A percentile compares a stretch with the other conserved stretches of the same genome.
phyloP scores from a whole-genome alignment of 1,140 invertebrate species.

The Drosophila pectinifera region DNA sequence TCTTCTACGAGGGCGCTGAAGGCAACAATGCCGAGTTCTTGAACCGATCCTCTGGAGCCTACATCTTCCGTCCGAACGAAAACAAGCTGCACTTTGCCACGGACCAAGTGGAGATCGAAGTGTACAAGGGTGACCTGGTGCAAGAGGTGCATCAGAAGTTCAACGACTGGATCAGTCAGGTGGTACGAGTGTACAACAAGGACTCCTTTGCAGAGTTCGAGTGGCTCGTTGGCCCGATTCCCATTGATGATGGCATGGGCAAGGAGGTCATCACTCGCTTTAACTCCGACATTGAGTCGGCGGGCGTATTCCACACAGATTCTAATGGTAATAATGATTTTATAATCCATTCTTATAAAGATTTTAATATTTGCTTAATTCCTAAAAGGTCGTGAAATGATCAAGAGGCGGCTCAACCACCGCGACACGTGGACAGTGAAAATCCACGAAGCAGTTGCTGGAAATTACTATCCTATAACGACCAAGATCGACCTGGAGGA shows the following conservation, averaged over 20 bases:
- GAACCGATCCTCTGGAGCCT: slow-evolving; percentile 91
- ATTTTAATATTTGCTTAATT: not conserved
- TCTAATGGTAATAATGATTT: slow-evolving; percentile 88
- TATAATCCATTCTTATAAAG: too few relatives aligned
- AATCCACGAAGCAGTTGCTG: slow-evolving; percentile 84
- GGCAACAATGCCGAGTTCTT: slow-evolving; percentile 86
- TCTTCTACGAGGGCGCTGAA: slow-evolving; percentile 90
- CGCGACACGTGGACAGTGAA: slow-evolving; percentile 86
- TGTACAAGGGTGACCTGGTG: slow-evolving; percentile 89
- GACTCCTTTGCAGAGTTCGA: slow-evolving; percentile 92
- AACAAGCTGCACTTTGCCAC: slow-evolving; percentile 57
- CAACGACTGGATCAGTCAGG: slow-evolving; percentile 92
- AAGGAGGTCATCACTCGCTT: slow-evolving; percentile 94
- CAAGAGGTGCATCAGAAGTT: slow-evolving; percentile 93
- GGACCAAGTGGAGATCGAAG: slow-evolving; percentile 84
- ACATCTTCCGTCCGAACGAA: slow-evolving; percentile 92
- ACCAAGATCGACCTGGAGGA: slow-evolving; percentile 90
- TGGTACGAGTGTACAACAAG: slow-evolving; percentile 90
- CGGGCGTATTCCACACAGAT: slow-evolving; percentile 95
- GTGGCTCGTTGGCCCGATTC: slow-evolving; percentile 97
- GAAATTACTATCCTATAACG: slow-evolving; percentile 98
- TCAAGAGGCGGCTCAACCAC: slow-evolving; percentile 90
- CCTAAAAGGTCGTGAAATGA: slow-evolving; percentile 89
- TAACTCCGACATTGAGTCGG: slow-evolving; percentile 87
- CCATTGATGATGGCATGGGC: slow-evolving; percentile 90